Base-by-base conservation (phyloP, 2,888 invertebrate genomes). In the Griposia aprilina region DNA sequence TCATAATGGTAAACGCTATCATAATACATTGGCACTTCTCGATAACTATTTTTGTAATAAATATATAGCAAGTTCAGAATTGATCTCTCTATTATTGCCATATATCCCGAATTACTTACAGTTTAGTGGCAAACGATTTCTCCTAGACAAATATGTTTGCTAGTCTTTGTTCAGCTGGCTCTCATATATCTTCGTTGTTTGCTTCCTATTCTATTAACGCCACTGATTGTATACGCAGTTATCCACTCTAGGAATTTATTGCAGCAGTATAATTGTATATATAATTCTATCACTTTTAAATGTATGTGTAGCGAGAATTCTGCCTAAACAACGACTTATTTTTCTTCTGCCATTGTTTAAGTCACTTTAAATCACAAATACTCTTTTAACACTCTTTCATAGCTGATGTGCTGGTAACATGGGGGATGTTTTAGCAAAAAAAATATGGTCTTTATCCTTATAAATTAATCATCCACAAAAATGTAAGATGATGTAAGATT, bases 161-260 rank as follows among this genome's bases (percentile, higher is more conserved):
- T 30, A 74, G 48, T 80, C 80, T 84, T 83, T 85, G 85, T 81
- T 81, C 69, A 85, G 78, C 68, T 82, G 85, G 78, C 59, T 15
- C 17, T 55, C 71, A 78, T 81, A 74, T 62, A 74, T 83, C 85
- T 81, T 75, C 26, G 17, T 73, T 84, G 83, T 81, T 81, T 78
- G 60, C 59, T 72, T 81, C 60, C 2, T 72, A 78, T 84, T 84
- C 65, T 85, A 81, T 85, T 70, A 81, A 66, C 52, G 78, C 60
- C 55, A 57, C 55, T 67, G 70, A 71, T 82, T 80, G 75, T 84
- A 65, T 80, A 80, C 74, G 74, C 48, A 41, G 26, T 63, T 63
- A 70, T 67, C 60, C 67, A 83, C 41, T 72, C 63, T 59, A 52
- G 13, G 68, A 80, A 75, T 84, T 69, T 57, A 80, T 69, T 36